phyloP scores from a whole-genome alignment of 2,113 vertebrate species.

The Ellobius talpinus region DNA sequence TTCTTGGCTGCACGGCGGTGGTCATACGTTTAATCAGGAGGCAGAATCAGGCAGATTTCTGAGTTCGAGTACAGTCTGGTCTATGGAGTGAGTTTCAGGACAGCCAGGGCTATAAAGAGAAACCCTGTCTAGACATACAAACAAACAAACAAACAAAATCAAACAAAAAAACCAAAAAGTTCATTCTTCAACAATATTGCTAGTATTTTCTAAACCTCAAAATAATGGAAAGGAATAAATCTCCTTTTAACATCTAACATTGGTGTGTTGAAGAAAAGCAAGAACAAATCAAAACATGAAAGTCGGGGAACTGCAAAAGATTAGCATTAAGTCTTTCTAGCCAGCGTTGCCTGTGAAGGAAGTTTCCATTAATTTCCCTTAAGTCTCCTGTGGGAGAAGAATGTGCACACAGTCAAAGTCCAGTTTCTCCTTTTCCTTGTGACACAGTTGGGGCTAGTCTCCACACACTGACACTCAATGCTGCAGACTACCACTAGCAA shows the following conservation, averaged over 20 bases:
- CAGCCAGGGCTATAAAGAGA: background rate
- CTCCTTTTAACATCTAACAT: background rate
- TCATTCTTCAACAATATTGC: background rate
- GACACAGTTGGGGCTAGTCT: conserved; percentile 10
- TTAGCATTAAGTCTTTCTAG: conserved; percentile 12
- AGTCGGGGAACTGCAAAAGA: conserved; percentile 23
- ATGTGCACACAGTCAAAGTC: background rate
- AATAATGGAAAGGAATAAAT: conserved; percentile 26
- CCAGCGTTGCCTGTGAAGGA: background rate
- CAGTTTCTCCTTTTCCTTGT: background rate
- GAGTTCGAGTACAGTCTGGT: background rate
- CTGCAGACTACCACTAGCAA: conserved; percentile 24
- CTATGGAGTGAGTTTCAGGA: no score
- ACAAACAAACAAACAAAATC: background rate
- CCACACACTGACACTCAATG: background rate
- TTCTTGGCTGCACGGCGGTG: background rate
- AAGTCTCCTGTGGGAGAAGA: conserved; percentile 42
- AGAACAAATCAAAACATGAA: conserved; percentile 4
- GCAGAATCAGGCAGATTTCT: background rate
- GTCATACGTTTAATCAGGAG: background rate
- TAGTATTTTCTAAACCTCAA: conserved; percentile 46
- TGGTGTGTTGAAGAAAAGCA: conserved; percentile 18
- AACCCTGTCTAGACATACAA: background rate
- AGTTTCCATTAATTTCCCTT: conserved; percentile 38
- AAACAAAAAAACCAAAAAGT: background rate